Evolutionary conservation across 2,113 vertebrate genomes (phyloP), one percentile per base, ranked within the genome.

Genomic region (Coryphaenoides rupestris): DNA sequence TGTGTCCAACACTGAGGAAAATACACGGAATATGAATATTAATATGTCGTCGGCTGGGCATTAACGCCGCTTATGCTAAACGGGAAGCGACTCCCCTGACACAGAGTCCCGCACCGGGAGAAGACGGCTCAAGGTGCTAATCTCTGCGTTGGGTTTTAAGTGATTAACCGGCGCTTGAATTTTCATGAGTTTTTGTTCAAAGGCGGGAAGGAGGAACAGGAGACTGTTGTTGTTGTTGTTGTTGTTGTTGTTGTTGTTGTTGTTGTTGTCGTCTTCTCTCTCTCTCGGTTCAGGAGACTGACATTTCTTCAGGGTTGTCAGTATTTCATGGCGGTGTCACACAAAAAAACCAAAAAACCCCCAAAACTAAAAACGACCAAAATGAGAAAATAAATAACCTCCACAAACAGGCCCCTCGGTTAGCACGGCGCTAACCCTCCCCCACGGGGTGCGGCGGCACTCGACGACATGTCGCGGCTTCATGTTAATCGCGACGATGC

Each of bases 401-500:
- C 33, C 33, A 71, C 78, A 72, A 79, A 84, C 78, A 77, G 66
- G n/a, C n/a, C 63, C 70, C 69, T 79, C 68, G 71, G 73, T 71
- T n/a, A n/a, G n/a, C n/a, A n/a, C n/a, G n/a, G n/a, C n/a, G n/a
- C n/a, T n/a, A n/a, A n/a, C n/a, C n/a, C n/a, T n/a, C n/a, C n/a
- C n/a, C n/a, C n/a, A n/a, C n/a, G n/a, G n/a, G n/a, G n/a, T 77
- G 78, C 79, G 80, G 67, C 72, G 72, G 75, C 69, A 56, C 77
- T 86, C 81, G 70, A 86, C 77, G 84, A 86, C 83, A 83, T 74
- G 70, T 86, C 81, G 80, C 67, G 33, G 73, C 70, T n/a, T n/a
- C 82, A 71, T 74, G 62, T 76, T 89, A 84, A 90, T 87, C 81
- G 77, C n/a, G n/a, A n/a, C 81, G 75, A 88, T 85, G 80, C 80